Evolutionary conservation across 2,797 vertebrate species (phyloP).

Genomic region (Phylloscopus collybita): DNA sequence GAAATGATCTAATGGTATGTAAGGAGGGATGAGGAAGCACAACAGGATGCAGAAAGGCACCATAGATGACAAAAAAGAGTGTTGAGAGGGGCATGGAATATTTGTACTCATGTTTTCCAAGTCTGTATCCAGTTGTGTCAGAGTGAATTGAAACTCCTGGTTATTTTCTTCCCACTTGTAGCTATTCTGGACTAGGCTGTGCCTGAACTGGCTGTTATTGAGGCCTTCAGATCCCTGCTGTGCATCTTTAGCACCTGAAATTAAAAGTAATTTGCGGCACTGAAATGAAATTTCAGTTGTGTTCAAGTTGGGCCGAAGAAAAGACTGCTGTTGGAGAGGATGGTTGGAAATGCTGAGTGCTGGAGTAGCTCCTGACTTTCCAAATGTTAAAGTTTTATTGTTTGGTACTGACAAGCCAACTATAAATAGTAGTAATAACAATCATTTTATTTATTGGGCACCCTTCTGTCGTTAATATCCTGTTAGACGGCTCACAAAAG

Average conservation of each 20-base stretch:
- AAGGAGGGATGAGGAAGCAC: background rate
- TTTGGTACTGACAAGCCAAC: background rate
- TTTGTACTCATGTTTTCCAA: background rate
- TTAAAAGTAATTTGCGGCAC: background rate
- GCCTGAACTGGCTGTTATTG: background rate
- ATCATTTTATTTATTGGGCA: conserved; percentile 61
- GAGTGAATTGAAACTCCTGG: background rate
- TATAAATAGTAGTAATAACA: conserved; percentile 55
- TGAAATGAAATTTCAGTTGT: background rate
- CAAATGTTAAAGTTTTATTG: background rate
- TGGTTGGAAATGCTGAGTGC: background rate
- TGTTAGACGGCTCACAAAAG: conserved; percentile 59
- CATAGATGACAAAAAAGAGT: background rate
- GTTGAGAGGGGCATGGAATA: background rate
- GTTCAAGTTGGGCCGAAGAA: background rate
- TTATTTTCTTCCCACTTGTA: background rate
- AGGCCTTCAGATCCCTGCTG: background rate
- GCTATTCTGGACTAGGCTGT: background rate
- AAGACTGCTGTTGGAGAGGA: background rate
- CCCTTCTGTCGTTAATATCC: conserved; percentile 19
- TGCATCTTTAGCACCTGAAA: background rate
- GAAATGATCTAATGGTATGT: background rate
- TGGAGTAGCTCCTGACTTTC: background rate
- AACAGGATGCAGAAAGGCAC: background rate
- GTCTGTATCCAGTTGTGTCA: background rate